Conservation (phyloP, 1,140 invertebrate genomes). For the Tetramorium simillimum region DNA sequence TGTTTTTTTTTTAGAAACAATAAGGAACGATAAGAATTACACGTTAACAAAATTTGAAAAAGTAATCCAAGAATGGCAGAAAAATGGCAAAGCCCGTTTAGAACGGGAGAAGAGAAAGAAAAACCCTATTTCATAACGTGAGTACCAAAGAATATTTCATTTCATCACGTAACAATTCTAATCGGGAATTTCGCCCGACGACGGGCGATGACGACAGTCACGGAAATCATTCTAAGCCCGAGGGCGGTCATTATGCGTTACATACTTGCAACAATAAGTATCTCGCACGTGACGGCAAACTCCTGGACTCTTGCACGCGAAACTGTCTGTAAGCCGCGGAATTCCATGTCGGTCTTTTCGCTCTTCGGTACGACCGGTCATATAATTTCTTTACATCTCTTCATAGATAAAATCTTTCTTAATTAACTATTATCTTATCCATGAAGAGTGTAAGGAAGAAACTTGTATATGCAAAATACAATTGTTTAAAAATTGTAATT, state of each 20-base stretch:
- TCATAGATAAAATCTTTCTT: too few species aligned
- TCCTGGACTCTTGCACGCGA: slow-evolving; percentile 90
- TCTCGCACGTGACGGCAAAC: slow-evolving; percentile 92
- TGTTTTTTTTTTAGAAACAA: too few species aligned
- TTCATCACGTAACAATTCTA: too few species aligned
- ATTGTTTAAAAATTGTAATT: background rate
- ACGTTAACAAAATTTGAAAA: too few species aligned
- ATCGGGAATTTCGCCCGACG: slow-evolving; percentile 92
- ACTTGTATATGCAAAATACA: background rate
- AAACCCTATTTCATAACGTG: too few species aligned
- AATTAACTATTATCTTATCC: background rate
- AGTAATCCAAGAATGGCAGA: too few species aligned
- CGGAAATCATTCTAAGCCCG: slow-evolving; percentile 78
- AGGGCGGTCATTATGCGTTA: slow-evolving; percentile 95
- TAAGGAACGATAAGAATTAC: too few species aligned
- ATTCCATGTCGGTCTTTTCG: slow-evolving; percentile 95
- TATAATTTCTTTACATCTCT: too few species aligned
- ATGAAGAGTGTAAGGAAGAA: background rate
- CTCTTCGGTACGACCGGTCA: slow-evolving; percentile 87
- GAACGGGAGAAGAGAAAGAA: too few species aligned
- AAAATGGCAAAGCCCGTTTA: too few species aligned
- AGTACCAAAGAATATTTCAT: too few species aligned
- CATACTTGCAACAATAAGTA: slow-evolving; percentile 99
- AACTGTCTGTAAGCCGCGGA: slow-evolving; percentile 97
- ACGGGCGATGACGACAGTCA: slow-evolving; percentile 81